Conservation (phyloP, 35 echinoderm and acorn worm genomes). For the Ophiothrix spiculata region DNA sequence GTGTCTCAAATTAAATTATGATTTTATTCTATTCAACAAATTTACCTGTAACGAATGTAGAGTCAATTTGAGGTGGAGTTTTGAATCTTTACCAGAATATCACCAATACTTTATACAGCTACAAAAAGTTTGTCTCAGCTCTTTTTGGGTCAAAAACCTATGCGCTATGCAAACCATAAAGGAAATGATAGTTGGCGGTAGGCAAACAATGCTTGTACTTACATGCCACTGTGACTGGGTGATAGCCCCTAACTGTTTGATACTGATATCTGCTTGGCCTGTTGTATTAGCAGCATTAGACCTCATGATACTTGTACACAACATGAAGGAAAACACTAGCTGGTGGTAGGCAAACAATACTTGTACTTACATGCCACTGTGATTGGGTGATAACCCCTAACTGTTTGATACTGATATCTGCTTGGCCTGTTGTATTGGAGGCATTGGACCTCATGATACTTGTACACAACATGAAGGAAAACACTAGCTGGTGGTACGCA, state of each 20-base stretch:
- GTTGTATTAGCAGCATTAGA: slow-evolving; percentile 49
- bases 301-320: slow-evolving; percentile 97
- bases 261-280: neutral
- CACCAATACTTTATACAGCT: too few species aligned
- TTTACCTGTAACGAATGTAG: too few species aligned
- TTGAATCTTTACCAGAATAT: too few species aligned
- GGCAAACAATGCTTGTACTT: neutral
- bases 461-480: slow-evolving; percentile 97
- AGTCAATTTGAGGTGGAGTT: too few species aligned
- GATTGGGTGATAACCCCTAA: slow-evolving; percentile 49
- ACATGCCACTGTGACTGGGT: neutral
- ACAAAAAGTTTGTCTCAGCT: too few species aligned
- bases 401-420: neutral
- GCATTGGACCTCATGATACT: slow-evolving; percentile 92
- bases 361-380: neutral
- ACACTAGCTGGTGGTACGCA: slow-evolving; percentile 85
- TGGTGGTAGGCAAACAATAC: slow-evolving; percentile 80
- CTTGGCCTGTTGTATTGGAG: slow-evolving; percentile 3
- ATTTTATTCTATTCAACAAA: too few species aligned
- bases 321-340: slow-evolving; percentile 92
- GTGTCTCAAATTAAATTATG: too few species aligned
- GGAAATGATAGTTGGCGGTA: too few species aligned
- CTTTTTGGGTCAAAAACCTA: too few species aligned
- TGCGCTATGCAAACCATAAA: too few species aligned
- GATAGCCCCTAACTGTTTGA: slow-evolving; percentile 46